These are phyloP conservation scores for Phylloscopus collybita DNA, from an alignment of 2,797 vertebrate species.

Conservation along the genomic window DNA sequence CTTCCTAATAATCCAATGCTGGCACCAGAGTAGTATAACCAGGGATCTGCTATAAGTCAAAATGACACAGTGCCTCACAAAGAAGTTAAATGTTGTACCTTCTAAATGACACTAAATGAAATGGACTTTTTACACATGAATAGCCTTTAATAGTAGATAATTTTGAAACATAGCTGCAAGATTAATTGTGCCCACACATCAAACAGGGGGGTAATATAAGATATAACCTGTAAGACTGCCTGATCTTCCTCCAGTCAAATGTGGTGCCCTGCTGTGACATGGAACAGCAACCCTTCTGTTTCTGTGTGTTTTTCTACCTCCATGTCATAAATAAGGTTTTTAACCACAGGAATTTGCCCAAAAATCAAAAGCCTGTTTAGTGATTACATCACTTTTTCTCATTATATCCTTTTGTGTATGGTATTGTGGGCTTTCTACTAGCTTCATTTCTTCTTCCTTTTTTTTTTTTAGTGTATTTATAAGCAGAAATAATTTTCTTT, in stretches of 20 bases:
- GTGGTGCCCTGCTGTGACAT: background rate
- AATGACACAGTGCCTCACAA: background rate
- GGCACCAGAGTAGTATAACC: background rate
- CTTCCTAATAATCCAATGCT: background rate
- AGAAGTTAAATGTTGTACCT: background rate
- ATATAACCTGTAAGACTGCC: background rate
- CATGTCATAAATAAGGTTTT: background rate
- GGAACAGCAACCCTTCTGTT: background rate
- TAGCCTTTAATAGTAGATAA: background rate
- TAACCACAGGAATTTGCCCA: background rate
- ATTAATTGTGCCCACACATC: background rate
- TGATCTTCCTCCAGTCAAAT: background rate
- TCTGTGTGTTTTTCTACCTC: background rate
- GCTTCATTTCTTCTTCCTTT: background rate
- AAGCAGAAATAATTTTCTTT: background rate
- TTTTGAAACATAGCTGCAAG: background rate
- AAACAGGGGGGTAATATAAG: background rate
- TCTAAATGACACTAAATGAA: background rate
- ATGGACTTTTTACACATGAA: background rate
- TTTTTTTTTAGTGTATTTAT: background rate
- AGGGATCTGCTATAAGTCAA: background rate
- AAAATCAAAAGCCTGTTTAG: background rate
- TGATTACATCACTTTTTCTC: background rate
- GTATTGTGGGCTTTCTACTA: background rate
- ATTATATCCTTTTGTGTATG: background rate